Percentiles rank a stretch among this genome's conserved stretches.
Evolutionary conservation across 1,140 invertebrate species (phyloP).

Genomic region (Drosophila navojoa): DNA sequence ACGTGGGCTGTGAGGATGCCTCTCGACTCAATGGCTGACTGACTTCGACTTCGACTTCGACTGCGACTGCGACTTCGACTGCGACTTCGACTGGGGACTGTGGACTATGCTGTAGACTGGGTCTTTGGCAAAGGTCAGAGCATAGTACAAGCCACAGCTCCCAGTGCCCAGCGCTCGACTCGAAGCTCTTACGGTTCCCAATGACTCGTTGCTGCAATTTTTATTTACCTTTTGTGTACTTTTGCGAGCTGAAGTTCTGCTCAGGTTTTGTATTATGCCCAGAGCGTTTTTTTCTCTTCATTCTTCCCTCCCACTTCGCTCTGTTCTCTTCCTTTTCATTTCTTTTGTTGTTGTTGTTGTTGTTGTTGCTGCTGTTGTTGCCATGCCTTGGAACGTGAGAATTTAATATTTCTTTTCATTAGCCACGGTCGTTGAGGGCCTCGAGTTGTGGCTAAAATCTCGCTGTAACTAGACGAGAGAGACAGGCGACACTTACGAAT

Average conservation of each 20-base stretch:
- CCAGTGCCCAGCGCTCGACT: neutral
- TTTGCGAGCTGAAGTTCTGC: constrained; percentile 52
- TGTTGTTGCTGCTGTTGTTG: constrained; percentile 32
- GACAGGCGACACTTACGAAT: constrained; percentile 66
- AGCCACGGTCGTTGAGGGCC: constrained; percentile 53
- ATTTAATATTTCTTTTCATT: constrained; percentile 83
- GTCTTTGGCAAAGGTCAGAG: constrained; percentile 61
- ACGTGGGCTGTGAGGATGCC: constrained; percentile 45
- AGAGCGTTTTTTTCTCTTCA: constrained; percentile 12
- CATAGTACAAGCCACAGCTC: constrained; percentile 45
- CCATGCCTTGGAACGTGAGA: constrained; percentile 71
- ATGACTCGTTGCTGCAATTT: constrained; percentile 60
- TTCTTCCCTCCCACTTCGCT: neutral
- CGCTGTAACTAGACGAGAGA: constrained; percentile 25
- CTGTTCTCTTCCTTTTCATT: constrained; percentile 32
- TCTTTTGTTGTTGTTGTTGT: constrained; percentile 21
- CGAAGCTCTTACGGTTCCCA: constrained; percentile 20
- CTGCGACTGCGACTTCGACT: constrained; percentile 34
- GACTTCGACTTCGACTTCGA: constrained; percentile 41
- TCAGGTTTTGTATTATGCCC: constrained; percentile 38
- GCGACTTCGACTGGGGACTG: constrained; percentile 11
- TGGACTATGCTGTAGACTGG: constrained; percentile 10
- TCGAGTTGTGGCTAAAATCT: constrained; percentile 26
- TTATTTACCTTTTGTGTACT: constrained; percentile 78
- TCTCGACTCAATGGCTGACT: constrained; percentile 51